These are phyloP conservation scores for Hydrotaea diabolus DNA, from an alignment of 2,888 invertebrate species.

Conservation along the genomic window DNA sequence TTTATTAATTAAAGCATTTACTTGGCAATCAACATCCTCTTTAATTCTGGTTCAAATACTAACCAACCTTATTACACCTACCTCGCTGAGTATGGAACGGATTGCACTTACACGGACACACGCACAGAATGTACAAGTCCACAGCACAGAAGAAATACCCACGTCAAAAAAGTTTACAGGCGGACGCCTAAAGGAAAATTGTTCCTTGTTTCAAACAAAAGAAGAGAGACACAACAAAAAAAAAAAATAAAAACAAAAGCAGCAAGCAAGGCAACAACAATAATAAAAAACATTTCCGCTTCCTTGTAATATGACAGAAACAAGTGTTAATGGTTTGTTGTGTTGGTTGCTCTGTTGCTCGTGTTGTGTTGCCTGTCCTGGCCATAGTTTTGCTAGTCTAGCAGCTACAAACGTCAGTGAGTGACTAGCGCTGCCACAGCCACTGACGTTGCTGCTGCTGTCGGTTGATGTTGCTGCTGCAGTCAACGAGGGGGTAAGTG, in stretches of 20 bases:
- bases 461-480: background rate
- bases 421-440: constrained; percentile 16
- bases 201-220: constrained; percentile 58
- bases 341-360: constrained; percentile 60
- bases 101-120: background rate
- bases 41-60: no score
- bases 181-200: constrained; percentile 60
- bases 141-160: constrained; percentile 46
- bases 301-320: constrained; percentile 70
- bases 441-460: background rate
- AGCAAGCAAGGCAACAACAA: constrained; percentile 11
- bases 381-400: background rate
- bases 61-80: no score
- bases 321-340: constrained; percentile 70
- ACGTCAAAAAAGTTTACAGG: constrained; percentile 66
- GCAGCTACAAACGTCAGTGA: constrained; percentile 14
- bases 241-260: constrained; percentile 14
- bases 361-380: background rate
- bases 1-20: no score
- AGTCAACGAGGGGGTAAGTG: background rate
- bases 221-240: constrained; percentile 18
- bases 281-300: constrained; percentile 65
- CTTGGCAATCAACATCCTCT: no score
- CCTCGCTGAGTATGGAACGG: no score
- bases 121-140: no score